Percentiles rank a stretch among this genome's conserved stretches.
These are phyloP conservation scores for Scyliorhinus canicula DNA, from an alignment of 2,797 vertebrate species.

Conservation along the genomic window DNA sequence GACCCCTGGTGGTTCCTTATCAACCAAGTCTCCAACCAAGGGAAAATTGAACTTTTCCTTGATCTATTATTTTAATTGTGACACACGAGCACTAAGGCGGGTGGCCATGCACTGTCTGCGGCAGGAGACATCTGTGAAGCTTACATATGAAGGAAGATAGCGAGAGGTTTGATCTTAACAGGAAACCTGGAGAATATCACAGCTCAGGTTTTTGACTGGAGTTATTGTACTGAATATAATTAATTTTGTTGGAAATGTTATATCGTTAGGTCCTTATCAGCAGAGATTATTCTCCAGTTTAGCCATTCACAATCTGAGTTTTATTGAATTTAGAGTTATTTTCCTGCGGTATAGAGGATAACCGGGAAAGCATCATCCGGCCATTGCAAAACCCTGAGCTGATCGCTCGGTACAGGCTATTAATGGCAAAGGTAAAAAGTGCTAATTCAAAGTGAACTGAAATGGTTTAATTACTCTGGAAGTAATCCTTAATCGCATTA, in stretches of 20 bases:
- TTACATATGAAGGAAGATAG: constrained; percentile 47
- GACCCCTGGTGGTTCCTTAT: constrained; percentile 23
- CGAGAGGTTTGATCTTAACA: constrained; percentile 55
- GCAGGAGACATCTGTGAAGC: constrained; percentile 49
- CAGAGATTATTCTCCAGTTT: constrained; percentile 40
- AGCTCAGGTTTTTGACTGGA: constrained; percentile 59
- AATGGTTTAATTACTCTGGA: background rate
- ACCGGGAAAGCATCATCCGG: background rate
- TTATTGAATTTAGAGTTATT: background rate
- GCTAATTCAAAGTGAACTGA: background rate
- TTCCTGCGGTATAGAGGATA: background rate
- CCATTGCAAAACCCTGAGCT: background rate
- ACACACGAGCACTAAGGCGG: background rate
- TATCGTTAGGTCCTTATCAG: constrained; percentile 49
- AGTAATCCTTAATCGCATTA: too few species aligned
- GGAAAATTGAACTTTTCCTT: background rate
- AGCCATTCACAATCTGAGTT: constrained; percentile 9
- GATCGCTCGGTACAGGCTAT: background rate
- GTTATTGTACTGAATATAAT: constrained; percentile 54
- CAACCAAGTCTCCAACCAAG: background rate
- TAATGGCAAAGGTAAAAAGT: background rate
- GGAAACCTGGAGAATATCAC: constrained; percentile 57
- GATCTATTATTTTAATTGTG: constrained; percentile 29
- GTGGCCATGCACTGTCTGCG: constrained; percentile 39
- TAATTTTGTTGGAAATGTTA: constrained; percentile 55